Evolutionary conservation across 2,888 invertebrate genomes (phyloP), one percentile per base, ranked within the genome.

Genomic region (Oligia strigilis): DNA sequence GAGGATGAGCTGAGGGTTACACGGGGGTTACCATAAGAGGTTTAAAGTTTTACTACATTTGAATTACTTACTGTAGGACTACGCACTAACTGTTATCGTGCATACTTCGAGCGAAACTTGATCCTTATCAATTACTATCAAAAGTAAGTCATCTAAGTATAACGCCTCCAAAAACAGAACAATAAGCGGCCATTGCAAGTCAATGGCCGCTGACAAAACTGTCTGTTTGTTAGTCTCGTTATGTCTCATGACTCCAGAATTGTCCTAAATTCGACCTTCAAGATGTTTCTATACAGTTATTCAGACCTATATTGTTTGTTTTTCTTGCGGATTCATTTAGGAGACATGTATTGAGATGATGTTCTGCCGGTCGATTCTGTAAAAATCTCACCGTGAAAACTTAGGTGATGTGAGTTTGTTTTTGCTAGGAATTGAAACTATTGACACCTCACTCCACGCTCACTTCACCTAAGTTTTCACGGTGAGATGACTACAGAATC

Each of bases 71-170:
- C 4, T 58, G n/a, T 60, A 60, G 58, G n/a, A 11, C 4, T 60
- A 60, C 58, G 11, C 58, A 23, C 3, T 23, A 23, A 58, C 58
- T 58, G 23, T 58, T 65, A 65, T 65, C 23, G 11, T 23, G 40
- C 9, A 40, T 19, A 65, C 23, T 23, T 40, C 23, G 40, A 40
- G 0, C 11, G 23, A 65, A 65, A 65, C 13, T 65, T 65, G 78
- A 86, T 86, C 70, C n/a, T 77, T 77, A 84, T 84, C 80, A 70
- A 13, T 11, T 13, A 40, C 23, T 75, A 62, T 69, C 75, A 66
- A 77, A 82, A 81, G 74, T 82, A 85, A 75, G 78, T 52, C 81
- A 73, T 72, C 55, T 58, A 82, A 77, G 74, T 82, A 52, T 70
- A 72, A 19, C 85, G 23, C 13, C n/a, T 49, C 46, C 78, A 19